Evolutionary conservation across 2,888 invertebrate genomes (phyloP), one percentile per base, ranked within the genome.

Genomic region (Taphrorychus bicolor): DNA sequence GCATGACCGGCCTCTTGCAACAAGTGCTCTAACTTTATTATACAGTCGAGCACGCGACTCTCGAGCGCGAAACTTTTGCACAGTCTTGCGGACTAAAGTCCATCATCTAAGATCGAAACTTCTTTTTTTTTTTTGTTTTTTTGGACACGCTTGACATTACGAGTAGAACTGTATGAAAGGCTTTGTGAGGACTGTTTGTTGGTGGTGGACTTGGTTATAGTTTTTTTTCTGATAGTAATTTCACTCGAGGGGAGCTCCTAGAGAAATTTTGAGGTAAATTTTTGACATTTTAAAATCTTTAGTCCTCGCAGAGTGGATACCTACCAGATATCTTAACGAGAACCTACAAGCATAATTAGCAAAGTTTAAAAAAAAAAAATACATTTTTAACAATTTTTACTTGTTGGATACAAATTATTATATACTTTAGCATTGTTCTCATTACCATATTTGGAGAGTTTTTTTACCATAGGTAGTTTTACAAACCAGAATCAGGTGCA

Each of bases 1-100:
- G 59, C 53, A 59, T 65, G 65, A 45, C 59, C 53, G 59, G 22
- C 40, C 57, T 57, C 57, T 18, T 57, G 63, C 57, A 53, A 42
- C 54, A 54, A 54, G 42, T 53, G 57, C 63, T 62, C 54, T 57
- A 19, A 32, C 32, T n/a, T 9, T 9, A 18, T 16, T 19, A 48
- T 19, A 18, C 51, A 22, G 22, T 14, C n/a, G 14, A 24, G 51
- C 51, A 51, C 51, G 51, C 51, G 51, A 51, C 51, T 21, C 21
- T 21, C 51, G 51, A 45, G 32, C 32, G 32, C 32, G 32, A 32
- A 32, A 32, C 11, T 11, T 32, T 32, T 32, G n/a, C 11, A 9
- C 32, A 32, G 32, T 32, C 32, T 32, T 11, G 32, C 11, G 32
- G 32, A 32, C 32, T 45, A 5, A 45, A 14, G 45, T 17, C 45